These are phyloP conservation scores for Chlorodrepanis virens DNA, from an alignment of 2,113 vertebrate genomes.

Conservation along the genomic window DNA sequence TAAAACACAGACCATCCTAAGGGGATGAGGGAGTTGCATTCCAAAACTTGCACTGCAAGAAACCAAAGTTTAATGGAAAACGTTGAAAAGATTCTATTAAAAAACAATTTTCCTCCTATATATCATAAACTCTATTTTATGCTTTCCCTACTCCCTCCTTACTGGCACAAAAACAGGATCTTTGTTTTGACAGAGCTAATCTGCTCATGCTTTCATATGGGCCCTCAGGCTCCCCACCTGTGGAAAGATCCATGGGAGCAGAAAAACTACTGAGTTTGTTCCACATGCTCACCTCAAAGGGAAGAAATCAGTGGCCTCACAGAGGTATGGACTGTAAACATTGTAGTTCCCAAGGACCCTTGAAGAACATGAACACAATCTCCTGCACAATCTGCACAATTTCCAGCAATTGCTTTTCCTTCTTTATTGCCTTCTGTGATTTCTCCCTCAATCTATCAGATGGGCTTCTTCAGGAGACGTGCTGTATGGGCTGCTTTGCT, in stretches of 20 bases:
- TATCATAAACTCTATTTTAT: neutral
- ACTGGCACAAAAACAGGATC: constrained; percentile 26
- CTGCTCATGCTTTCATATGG: neutral
- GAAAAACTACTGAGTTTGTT: neutral
- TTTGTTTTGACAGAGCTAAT: constrained; percentile 57
- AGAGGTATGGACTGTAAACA: neutral
- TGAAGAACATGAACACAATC: neutral
- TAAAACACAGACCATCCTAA: constrained; percentile 49
- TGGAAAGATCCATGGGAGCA: neutral
- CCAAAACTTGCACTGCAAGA: constrained; percentile 50
- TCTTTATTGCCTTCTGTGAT: neutral
- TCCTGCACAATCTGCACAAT: neutral
- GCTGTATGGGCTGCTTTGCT: neutral
- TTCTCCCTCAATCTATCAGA: neutral
- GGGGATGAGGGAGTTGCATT: constrained; percentile 51
- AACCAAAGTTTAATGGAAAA: constrained; percentile 57
- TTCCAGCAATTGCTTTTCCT: neutral
- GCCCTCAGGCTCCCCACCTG: constrained; percentile 39
- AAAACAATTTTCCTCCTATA: constrained; percentile 5
- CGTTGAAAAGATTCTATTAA: constrained; percentile 46
- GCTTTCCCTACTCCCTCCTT: neutral
- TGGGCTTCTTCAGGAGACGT: neutral
- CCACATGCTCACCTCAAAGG: neutral
- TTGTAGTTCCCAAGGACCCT: neutral
- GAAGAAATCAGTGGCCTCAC: neutral